Base-by-base conservation (phyloP, 2,113 vertebrate genomes). In the Limnothrissa miodon region DNA sequence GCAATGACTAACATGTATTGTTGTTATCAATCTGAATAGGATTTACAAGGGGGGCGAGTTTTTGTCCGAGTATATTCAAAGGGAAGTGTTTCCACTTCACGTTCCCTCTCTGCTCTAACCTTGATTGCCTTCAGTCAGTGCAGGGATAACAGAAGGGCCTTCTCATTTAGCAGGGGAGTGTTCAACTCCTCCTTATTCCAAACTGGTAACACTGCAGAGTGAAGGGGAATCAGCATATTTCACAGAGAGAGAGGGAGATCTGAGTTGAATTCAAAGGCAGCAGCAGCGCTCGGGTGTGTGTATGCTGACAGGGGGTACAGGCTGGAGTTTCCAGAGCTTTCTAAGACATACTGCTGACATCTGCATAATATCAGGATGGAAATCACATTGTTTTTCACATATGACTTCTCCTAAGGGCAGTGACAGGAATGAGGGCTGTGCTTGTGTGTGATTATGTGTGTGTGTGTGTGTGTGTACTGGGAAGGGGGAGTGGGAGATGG, bases 311-410 rank as follows among this genome's bases (percentile, higher is more conserved):
- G 66, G 23, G 29, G 59, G 1, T 11, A 7, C 21, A 56, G 46
- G 51, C 19, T 29, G n/a, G n/a, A 62, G n/a, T n/a, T 29, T 15
- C 33, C 66, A 36, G 10, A 74, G 66, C 19, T 33, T 23, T 23
- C 21, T 74, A 7, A 74, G 66, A 74, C 66, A 74, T 11, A 11
- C 15, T 74, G 66, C 66, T 74, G 66, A 17, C 66, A 19, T 74
- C 66, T 36, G 66, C 66, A 74, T 74, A 74, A 74, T 33, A 36
- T 39, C 66, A 39, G 29, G 25, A 74, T 36, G 29, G 33, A 74
- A 74, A 74, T 74, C 66, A 5, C 66, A 74, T 74, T 74, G 66
- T 74, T 74, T 74, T 33, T 39, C 66, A 74, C 66, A 74, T 48
- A 17, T 56, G 51, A 74, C 25, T 19, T 29, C 66, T 74, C 29